phyloP scores from a whole-genome alignment of 2,113 vertebrate genomes.

The Microtus oregoni region DNA sequence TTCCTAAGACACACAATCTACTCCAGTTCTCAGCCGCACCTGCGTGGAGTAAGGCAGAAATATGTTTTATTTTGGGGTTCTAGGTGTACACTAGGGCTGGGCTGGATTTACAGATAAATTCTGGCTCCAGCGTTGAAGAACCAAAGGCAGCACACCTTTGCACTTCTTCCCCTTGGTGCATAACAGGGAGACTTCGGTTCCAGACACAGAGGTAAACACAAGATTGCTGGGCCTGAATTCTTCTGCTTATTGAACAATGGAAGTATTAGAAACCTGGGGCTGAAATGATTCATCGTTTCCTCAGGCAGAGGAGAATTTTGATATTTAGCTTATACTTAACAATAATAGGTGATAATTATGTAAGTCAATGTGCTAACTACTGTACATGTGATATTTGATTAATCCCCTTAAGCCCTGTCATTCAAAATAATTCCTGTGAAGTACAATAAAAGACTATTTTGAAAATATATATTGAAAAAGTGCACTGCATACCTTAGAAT shows the following conservation, averaged over 20 bases:
- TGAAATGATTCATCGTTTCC: slow-evolving; percentile 7
- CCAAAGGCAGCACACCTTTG: too few species aligned
- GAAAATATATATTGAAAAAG: slow-evolving; percentile 1
- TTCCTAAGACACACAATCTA: background rate
- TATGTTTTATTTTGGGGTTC: background rate
- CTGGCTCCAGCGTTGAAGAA: too few species aligned
- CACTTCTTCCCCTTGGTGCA: too few species aligned
- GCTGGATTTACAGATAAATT: background rate
- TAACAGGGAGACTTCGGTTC: too few species aligned
- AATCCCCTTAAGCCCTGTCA: background rate
- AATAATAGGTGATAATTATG: background rate
- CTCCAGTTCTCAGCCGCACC: background rate
- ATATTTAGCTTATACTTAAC: slow-evolving; percentile 30
- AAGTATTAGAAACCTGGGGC: slow-evolving; percentile 21
- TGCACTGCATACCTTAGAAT: background rate
- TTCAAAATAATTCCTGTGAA: slow-evolving; percentile 23
- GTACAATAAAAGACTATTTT: slow-evolving; percentile 28
- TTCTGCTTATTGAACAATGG: background rate
- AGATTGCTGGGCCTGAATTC: background rate
- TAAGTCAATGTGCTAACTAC: background rate
- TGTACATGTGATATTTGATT: background rate
- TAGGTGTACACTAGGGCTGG: background rate
- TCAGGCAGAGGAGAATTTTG: background rate
- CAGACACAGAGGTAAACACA: background rate
- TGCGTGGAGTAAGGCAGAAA: background rate